Evolutionary conservation across 2,113 vertebrate genomes (phyloP).

Genomic region (Grallaria varia): DNA sequence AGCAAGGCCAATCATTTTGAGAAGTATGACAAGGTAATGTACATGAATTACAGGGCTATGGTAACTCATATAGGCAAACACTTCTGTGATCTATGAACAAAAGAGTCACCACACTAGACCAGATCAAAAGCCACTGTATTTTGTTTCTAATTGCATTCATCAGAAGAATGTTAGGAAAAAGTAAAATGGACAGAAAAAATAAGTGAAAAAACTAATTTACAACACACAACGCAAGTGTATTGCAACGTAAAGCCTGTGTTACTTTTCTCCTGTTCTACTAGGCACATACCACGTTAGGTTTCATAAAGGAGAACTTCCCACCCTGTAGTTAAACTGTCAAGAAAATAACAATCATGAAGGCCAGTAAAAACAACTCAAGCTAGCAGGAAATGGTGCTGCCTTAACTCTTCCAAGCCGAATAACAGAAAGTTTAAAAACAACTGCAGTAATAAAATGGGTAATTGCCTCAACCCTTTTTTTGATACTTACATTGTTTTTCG

Average conservation of each 20-base stretch:
- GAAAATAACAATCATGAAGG: background rate
- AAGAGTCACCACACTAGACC: background rate
- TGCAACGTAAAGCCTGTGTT: background rate
- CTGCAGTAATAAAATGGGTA: background rate
- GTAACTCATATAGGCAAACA: background rate
- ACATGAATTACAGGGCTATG: background rate
- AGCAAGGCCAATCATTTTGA: background rate
- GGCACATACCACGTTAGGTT: background rate
- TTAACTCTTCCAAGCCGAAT: background rate
- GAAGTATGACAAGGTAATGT: background rate
- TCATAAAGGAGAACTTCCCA: background rate
- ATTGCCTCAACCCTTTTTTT: background rate
- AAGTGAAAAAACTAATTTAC: background rate
- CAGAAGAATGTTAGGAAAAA: background rate
- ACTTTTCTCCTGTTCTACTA: background rate
- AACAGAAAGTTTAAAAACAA: background rate
- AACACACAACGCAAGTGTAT: background rate
- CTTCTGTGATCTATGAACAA: background rate
- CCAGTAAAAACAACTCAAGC: background rate
- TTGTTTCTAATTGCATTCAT: background rate
- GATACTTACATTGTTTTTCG: slow-evolving; percentile 93
- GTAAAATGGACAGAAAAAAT: background rate
- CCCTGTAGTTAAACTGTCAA: background rate
- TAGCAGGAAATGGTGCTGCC: background rate
- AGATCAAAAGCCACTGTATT: background rate